Base-by-base conservation (phyloP, 2,113 vertebrate species). In the Ophthalmolycus amberensis region DNA sequence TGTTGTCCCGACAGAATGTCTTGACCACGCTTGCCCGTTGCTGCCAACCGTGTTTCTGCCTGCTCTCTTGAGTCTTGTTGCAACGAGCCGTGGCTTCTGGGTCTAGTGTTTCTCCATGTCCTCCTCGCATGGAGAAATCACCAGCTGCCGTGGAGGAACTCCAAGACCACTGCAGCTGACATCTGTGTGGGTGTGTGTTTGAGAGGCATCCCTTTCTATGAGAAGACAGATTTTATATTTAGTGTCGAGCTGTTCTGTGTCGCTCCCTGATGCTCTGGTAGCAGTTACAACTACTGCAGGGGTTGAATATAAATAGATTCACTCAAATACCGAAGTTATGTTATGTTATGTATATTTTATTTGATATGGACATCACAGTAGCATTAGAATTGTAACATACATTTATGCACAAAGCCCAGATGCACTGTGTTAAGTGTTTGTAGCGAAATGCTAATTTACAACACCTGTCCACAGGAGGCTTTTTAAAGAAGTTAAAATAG, bases 1-100 rank as follows among this genome's bases (percentile, higher is more conserved):
- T 89, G 91, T 5, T 67, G 70, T 83, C 77, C 88, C 88, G 90
- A 89, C 87, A 78, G 64, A 76, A 69, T 56, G 88, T 83, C 80
- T 87, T 88, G 74, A 88, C 84, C 78, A 14, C 1, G 12, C 44
- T 58, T 58, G 71, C 40, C 66, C 76, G 40, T 85, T 75, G 86
- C 63, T 44, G 60, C 14, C 32, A 34, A 67, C 80, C 59, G 7
- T 4, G 64, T 29, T 64, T 38, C 67, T 75, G 75, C 64, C 70
- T 69, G 50, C 64, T 80, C 71, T 74, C 75, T 40, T 15, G 38
- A 82, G 88, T 62, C 6, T 27, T 88, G 82, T 85, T 84, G 81
- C 85, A 92, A 90, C 37, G 58, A 89, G 72, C 70, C 59, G 16
- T 89, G 66, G 75, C 71, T 73, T 62, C 74, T 67, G 50, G 38